These are phyloP conservation scores for Probaryconus sp. DNA, from an alignment of 1,140 invertebrate genomes.

Conservation along the genomic window DNA sequence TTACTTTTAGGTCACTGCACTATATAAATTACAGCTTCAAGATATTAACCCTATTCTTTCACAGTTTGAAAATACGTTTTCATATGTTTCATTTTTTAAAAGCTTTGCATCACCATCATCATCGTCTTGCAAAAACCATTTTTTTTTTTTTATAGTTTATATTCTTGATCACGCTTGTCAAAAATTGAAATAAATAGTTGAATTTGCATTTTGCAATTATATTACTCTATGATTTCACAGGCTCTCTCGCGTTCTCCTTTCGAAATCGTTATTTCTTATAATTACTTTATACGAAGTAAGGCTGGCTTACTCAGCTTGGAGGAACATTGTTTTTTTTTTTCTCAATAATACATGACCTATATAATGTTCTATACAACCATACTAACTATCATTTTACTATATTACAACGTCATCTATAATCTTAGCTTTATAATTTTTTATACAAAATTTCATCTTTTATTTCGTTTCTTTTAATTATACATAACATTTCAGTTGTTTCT, in stretches of 20 bases:
- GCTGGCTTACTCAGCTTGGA: constrained; percentile 77
- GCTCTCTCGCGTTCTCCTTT: constrained; percentile 23
- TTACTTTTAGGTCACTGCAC: constrained; percentile 62
- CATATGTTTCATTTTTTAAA: constrained; percentile 26
- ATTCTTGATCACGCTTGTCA: constrained; percentile 13
- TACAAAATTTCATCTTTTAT: too few species aligned
- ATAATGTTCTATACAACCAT: constrained; percentile 50
- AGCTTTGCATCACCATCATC: background rate
- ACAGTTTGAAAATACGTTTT: constrained; percentile 51
- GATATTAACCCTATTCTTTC: constrained; percentile 23
- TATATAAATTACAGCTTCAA: constrained; percentile 46
- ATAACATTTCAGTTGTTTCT: constrained; percentile 27
- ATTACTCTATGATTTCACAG: constrained; percentile 25
- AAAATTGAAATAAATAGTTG: constrained; percentile 51
- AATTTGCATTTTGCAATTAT: constrained; percentile 27
- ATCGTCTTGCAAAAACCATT: too few species aligned
- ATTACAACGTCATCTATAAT: constrained; percentile 29
- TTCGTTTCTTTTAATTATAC: constrained; percentile 44
- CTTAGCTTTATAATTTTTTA: constrained; percentile 50
- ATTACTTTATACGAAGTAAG: constrained; percentile 70
- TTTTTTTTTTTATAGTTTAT: constrained; percentile 1
- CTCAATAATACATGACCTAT: constrained; percentile 57
- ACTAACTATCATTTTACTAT: constrained; percentile 49
- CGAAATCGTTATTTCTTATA: constrained; percentile 35
- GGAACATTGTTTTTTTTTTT: constrained; percentile 78